phyloP scores from a whole-genome alignment of 2,797 vertebrate species.

The Cossypha polioptera region DNA sequence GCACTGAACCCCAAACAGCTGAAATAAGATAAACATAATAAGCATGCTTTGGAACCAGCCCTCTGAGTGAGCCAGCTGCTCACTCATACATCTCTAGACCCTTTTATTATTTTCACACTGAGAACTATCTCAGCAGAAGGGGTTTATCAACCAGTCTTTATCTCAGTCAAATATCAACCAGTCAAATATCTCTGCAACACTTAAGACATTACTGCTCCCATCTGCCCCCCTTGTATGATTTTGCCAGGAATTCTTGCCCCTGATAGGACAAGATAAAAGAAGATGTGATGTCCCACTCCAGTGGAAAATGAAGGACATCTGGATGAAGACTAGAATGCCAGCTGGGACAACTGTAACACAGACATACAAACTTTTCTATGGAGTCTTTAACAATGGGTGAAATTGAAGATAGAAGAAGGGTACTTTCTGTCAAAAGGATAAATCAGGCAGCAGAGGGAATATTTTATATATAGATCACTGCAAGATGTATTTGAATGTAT shows the following conservation, averaged over 20 bases:
- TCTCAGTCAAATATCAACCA: too few relatives aligned
- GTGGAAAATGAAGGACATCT: not conserved
- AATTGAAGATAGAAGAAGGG: not conserved
- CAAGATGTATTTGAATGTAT: not conserved
- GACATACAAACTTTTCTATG: not conserved
- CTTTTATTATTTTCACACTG: not conserved
- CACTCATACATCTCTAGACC: not conserved
- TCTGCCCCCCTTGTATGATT: rapidly evolving
- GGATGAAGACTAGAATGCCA: not conserved
- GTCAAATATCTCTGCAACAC: not conserved
- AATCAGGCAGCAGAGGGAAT: not conserved
- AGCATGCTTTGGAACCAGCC: not conserved
- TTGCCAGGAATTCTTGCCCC: not conserved
- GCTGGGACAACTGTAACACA: not conserved
- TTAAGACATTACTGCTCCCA: not conserved
- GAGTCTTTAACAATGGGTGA: not conserved
- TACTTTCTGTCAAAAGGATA: not conserved
- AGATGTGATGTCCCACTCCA: not conserved
- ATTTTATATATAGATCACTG: not conserved
- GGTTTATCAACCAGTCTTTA: not conserved
- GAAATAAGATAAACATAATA: not conserved
- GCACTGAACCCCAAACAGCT: not conserved
- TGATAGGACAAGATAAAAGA: not conserved
- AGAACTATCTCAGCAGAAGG: not conserved
- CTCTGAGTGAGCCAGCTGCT: not conserved